These are phyloP conservation scores for Upupa epops DNA, from an alignment of 2,113 vertebrate genomes.

Conservation along the genomic window DNA sequence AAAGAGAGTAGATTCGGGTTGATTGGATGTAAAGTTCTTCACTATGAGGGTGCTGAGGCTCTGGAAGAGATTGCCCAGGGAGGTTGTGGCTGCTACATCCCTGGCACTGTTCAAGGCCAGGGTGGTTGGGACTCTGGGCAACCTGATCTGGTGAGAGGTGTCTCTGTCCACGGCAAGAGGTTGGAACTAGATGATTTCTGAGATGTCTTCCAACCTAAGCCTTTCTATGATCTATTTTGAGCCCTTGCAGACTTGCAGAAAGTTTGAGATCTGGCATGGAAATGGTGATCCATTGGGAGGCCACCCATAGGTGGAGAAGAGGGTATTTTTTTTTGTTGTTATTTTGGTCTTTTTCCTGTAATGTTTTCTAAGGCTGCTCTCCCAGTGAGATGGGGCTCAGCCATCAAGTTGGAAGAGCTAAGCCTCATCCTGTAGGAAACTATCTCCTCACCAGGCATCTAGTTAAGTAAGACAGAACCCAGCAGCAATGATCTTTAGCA, in stretches of 20 bases:
- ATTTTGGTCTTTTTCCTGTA: background rate
- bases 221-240: background rate
- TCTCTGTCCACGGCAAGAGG: no score
- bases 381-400: accelerated
- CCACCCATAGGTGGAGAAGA: background rate
- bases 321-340: background rate
- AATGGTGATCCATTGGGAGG: background rate
- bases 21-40: no score
- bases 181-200: no score
- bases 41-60: no score
- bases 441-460: background rate
- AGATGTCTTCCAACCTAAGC: no score
- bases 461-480: background rate
- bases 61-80: no score
- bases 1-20: no score
- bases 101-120: no score
- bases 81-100: no score
- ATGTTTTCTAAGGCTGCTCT: background rate
- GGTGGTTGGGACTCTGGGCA: no score
- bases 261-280: background rate
- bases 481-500: background rate
- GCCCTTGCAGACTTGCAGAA: background rate
- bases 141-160: no score
- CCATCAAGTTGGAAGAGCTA: background rate
- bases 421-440: background rate